phyloP scores from a whole-genome alignment of 2,888 invertebrate genomes.

The Pinctada fucata region DNA sequence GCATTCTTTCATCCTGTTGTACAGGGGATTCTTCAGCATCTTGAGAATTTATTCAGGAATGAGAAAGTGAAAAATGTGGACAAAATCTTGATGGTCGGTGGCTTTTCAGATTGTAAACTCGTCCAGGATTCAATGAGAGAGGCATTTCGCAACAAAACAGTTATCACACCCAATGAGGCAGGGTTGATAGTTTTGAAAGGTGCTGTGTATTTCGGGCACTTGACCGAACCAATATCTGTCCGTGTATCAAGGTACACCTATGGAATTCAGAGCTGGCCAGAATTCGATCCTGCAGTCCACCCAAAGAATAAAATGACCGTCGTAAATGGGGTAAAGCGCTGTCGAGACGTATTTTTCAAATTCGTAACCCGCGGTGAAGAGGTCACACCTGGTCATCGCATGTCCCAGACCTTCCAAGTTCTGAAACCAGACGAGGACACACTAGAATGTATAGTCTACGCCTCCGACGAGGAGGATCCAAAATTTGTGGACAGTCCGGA shows the following conservation, averaged over 20 bases:
- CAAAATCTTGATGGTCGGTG: constrained; percentile 8
- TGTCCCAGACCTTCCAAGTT: constrained; percentile 4
- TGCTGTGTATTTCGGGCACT: not conserved
- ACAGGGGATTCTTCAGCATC: not conserved
- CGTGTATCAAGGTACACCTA: not conserved
- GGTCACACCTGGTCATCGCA: not conserved
- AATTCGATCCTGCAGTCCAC: not conserved
- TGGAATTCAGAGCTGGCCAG: not conserved
- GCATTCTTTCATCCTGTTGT: not conserved
- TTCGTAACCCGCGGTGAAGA: constrained; percentile 3
- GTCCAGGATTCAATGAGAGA: not conserved
- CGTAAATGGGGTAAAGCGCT: not conserved
- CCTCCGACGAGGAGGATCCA: constrained; percentile 9
- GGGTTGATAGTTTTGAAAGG: constrained; percentile 10
- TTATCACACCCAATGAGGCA: not conserved
- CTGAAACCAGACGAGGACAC: not conserved
- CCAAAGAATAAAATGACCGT: not conserved
- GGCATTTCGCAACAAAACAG: not conserved
- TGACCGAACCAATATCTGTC: constrained; percentile 3
- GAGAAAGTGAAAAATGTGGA: not conserved
- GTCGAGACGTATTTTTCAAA: constrained; percentile 10
- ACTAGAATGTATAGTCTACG: constrained; percentile 4
- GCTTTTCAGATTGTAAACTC: constrained; percentile 9
- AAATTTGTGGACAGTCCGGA: not conserved
- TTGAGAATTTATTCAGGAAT: not conserved